Conservation (phyloP, 2,113 vertebrate species). For the Rhabdornis inornatus region DNA sequence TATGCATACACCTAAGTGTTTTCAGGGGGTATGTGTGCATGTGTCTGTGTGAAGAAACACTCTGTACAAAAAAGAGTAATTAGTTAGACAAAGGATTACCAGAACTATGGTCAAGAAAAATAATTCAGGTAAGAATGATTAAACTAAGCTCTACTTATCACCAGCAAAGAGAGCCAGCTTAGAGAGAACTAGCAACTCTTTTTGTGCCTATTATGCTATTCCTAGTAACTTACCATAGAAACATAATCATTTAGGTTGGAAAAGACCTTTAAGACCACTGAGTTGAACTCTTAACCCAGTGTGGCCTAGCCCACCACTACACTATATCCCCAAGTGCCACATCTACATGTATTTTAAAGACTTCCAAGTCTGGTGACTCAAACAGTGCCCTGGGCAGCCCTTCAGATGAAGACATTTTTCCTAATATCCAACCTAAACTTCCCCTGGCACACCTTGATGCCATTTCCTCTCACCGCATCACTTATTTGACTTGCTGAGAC, state of each 20-base stretch:
- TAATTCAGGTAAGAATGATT: neutral
- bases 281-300: neutral
- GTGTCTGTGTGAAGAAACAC: neutral
- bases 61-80: neutral
- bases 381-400: neutral
- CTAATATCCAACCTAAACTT: neutral
- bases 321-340: neutral
- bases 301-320: neutral
- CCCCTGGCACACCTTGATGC: neutral
- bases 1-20: fast-evolving
- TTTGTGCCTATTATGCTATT: neutral
- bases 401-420: neutral
- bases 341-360: neutral
- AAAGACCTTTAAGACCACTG: neutral
- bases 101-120: neutral
- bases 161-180: neutral
- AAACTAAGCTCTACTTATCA: neutral
- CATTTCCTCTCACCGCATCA: neutral
- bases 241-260: neutral
- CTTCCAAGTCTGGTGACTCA: neutral
- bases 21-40: fast-evolving
- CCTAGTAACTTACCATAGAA: neutral
- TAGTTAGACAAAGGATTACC: neutral
- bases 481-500: neutral
- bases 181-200: neutral